These are phyloP conservation scores for Eublepharis macularius DNA, from an alignment of 2,113 vertebrate genomes.

Conservation along the genomic window DNA sequence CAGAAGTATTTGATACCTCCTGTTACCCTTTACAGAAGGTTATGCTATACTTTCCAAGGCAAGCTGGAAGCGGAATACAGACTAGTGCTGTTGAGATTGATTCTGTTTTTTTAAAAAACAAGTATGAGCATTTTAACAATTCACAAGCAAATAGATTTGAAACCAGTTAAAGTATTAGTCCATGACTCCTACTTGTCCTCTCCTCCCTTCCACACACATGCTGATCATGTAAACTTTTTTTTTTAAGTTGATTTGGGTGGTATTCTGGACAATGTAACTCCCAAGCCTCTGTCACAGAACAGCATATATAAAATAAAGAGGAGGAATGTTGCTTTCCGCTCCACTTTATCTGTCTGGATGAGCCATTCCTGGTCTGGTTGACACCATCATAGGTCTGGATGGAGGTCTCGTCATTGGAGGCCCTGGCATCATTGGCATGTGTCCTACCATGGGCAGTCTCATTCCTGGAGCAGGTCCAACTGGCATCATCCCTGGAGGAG, in stretches of 20 bases:
- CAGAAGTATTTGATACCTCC: slow-evolving; percentile 54
- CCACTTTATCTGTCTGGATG: slow-evolving; percentile 91
- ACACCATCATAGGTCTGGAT: slow-evolving; percentile 94
- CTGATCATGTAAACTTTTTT: slow-evolving; percentile 6
- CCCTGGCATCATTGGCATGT: slow-evolving; percentile 98
- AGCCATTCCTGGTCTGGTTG: slow-evolving; percentile 91
- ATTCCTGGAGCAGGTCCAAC: slow-evolving; percentile 93
- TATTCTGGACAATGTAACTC: neutral
- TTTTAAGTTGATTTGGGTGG: slow-evolving; percentile 12
- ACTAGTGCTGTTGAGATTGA: slow-evolving; percentile 61
- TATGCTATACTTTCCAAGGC: slow-evolving; percentile 64
- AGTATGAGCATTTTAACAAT: slow-evolving; percentile 57
- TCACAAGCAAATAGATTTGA: neutral
- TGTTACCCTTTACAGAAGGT: slow-evolving; percentile 50
- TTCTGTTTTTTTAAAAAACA: no score
- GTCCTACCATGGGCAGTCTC: slow-evolving; percentile 96
- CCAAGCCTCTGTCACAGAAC: neutral
- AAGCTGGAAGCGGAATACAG: slow-evolving; percentile 62
- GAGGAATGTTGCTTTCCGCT: slow-evolving; percentile 2
- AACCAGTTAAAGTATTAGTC: slow-evolving; percentile 25
- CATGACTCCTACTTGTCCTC: neutral
- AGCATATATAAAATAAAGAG: neutral
- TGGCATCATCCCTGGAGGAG: slow-evolving; percentile 97
- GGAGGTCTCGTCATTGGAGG: slow-evolving; percentile 98
- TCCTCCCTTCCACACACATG: neutral